A percentile compares a stretch with the other conserved stretches of the same genome.
These are phyloP conservation scores for Pituophis catenifer DNA, from an alignment of 2,113 vertebrate species.

Conservation along the genomic window DNA sequence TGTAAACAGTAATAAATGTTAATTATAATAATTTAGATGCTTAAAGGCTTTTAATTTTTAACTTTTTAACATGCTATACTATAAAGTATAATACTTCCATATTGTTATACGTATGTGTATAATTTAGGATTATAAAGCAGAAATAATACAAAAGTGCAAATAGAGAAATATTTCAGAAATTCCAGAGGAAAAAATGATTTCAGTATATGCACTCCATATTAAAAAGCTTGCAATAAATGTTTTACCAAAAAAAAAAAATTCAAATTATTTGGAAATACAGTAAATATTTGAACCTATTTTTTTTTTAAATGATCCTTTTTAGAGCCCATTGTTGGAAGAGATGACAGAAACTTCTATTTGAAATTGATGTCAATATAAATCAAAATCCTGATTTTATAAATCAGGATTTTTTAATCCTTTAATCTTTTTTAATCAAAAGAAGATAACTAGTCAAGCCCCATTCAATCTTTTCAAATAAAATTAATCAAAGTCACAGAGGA, in stretches of 20 bases:
- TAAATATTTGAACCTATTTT: background rate
- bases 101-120: background rate
- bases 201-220: background rate
- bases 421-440: background rate
- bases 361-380: background rate
- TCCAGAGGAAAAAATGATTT: background rate
- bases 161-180: background rate
- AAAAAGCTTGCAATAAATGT: background rate
- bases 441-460: background rate
- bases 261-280: background rate
- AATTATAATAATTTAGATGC: background rate
- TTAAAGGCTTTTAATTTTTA: background rate
- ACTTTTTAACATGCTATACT: background rate
- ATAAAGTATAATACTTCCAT: background rate
- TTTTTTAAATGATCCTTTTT: background rate
- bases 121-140: background rate
- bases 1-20: background rate
- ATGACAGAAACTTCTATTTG: fast-evolving
- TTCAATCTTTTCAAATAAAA: background rate
- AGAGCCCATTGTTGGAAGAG: background rate
- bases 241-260: background rate
- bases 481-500: conserved; percentile 11
- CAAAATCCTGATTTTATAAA: background rate
- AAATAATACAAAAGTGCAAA: background rate
- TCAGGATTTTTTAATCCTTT: too few relatives aligned